Conservation (phyloP, 2,113 vertebrate genomes). For the Hemicordylus capensis region DNA sequence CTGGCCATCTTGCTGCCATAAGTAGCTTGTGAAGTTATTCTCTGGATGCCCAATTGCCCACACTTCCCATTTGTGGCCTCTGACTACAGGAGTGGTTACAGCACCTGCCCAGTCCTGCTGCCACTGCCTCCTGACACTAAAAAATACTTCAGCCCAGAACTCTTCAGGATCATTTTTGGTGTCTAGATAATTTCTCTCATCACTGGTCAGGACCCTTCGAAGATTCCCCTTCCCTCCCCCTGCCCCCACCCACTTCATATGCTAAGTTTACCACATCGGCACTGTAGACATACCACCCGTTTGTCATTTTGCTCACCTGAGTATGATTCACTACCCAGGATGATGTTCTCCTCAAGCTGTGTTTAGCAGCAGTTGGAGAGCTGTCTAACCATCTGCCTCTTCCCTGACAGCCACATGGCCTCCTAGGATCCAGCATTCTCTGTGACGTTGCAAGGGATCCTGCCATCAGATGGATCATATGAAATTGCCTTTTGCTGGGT, state of each 20-base stretch:
- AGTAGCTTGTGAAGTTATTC: background rate
- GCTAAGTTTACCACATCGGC: too few species aligned
- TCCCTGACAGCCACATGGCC: background rate
- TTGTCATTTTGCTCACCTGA: background rate
- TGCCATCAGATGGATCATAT: too few species aligned
- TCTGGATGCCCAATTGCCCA: rapidly evolving
- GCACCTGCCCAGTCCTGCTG: background rate
- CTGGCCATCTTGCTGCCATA: background rate
- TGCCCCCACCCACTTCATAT: background rate
- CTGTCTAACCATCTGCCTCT: background rate
- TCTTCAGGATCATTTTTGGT: background rate
- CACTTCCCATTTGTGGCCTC: background rate
- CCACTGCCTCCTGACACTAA: background rate
- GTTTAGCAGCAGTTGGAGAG: background rate
- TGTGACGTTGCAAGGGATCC: background rate
- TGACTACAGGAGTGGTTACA: background rate
- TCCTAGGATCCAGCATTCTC: background rate
- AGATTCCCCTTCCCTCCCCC: background rate
- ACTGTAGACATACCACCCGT: background rate
- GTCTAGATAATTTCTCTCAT: background rate
- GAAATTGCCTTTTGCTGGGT: too few species aligned
- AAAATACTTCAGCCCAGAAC: background rate
- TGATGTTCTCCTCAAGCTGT: background rate
- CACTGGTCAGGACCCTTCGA: background rate
- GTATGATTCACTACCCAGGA: background rate